These are phyloP conservation scores for Sakesphorus luctuosus DNA, from an alignment of 2,113 vertebrate genomes.

Conservation along the genomic window DNA sequence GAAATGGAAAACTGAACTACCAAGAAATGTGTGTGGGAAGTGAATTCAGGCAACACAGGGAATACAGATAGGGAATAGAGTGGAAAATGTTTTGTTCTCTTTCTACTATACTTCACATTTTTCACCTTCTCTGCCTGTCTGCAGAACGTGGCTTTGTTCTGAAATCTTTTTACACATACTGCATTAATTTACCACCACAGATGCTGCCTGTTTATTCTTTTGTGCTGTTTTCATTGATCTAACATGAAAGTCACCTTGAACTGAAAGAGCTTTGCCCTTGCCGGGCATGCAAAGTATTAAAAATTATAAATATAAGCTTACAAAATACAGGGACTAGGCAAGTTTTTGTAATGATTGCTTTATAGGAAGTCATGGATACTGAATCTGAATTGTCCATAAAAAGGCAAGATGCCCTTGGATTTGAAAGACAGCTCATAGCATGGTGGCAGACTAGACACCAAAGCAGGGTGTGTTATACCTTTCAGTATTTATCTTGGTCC, in stretches of 20 bases:
- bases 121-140: background rate
- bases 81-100: background rate
- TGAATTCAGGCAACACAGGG: background rate
- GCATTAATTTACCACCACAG: background rate
- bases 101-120: background rate
- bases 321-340: background rate
- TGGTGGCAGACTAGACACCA: background rate
- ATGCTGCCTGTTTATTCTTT: constrained; percentile 1
- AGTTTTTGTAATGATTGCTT: background rate
- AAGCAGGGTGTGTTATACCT: background rate
- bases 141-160: background rate
- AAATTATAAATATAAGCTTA: background rate
- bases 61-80: background rate
- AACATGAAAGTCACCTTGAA: constrained; percentile 7
- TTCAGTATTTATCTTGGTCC: background rate
- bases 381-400: background rate
- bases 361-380: background rate
- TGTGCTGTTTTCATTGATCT: background rate
- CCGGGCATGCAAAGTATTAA: background rate
- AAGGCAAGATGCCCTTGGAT: background rate
- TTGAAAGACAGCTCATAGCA: background rate
- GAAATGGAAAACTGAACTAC: background rate
- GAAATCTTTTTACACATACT: background rate
- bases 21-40: background rate
- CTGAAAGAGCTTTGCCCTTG: background rate